Conservation (phyloP, 2,113 vertebrate species). For the Oncorhynchus keta region DNA sequence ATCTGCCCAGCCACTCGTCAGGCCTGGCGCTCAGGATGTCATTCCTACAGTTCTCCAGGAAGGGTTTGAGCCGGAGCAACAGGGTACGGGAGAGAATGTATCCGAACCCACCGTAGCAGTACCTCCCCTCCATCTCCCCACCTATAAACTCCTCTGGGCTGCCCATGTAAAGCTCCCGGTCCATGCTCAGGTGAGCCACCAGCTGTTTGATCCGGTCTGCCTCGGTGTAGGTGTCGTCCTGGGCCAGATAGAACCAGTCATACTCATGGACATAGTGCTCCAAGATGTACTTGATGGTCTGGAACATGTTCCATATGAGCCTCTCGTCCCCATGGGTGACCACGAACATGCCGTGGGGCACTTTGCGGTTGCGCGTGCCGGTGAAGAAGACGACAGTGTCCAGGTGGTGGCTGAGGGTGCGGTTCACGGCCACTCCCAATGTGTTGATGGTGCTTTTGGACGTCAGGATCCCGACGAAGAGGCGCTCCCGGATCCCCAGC, state of each 20-base stretch:
- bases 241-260: slow-evolving; percentile 95
- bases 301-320: slow-evolving; percentile 94
- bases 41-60: slow-evolving; percentile 89
- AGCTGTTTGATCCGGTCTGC: slow-evolving; percentile 81
- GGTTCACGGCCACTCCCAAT: slow-evolving; percentile 89
- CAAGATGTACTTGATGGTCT: slow-evolving; percentile 85
- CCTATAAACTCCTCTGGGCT: slow-evolving; percentile 87
- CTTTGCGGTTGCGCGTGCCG: slow-evolving; percentile 80
- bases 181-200: slow-evolving; percentile 86
- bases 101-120: slow-evolving; percentile 89
- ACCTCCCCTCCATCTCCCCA: slow-evolving; percentile 81
- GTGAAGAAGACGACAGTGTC: slow-evolving; percentile 92
- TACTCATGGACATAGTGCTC: slow-evolving; percentile 86
- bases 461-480: slow-evolving; percentile 90
- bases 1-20: slow-evolving; percentile 95
- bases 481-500: slow-evolving; percentile 89
- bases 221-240: slow-evolving; percentile 89
- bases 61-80: slow-evolving; percentile 85
- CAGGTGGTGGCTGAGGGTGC: slow-evolving; percentile 88
- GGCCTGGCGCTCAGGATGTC: slow-evolving; percentile 90
- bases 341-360: slow-evolving; percentile 90
- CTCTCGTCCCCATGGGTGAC: slow-evolving; percentile 88
- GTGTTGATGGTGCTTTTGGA: slow-evolving; percentile 88
- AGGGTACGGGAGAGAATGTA: slow-evolving; percentile 87
- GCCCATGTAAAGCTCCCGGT: slow-evolving; percentile 88